These are phyloP conservation scores for Tenebrosternarchus preto DNA, from an alignment of 2,113 vertebrate species.

Conservation along the genomic window DNA sequence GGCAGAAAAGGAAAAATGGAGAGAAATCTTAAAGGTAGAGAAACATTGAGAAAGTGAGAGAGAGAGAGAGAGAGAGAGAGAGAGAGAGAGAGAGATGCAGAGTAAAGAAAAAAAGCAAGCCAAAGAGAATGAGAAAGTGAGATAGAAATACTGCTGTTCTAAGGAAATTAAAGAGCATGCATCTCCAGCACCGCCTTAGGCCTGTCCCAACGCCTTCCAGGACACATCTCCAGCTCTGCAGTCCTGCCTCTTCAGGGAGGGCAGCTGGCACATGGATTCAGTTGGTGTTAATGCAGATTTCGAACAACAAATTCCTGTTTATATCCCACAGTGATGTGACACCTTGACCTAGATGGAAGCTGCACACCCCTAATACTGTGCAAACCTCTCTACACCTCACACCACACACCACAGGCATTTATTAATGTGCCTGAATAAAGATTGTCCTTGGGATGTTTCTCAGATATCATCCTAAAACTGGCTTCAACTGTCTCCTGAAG, in stretches of 20 bases:
- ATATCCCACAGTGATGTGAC: not conserved
- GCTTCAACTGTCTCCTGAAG: slow-evolving; percentile 57
- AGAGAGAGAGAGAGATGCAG: slow-evolving; percentile 11
- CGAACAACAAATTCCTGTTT: not conserved
- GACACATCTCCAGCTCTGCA: not conserved
- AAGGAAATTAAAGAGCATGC: not conserved
- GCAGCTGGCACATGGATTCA: slow-evolving; percentile 7
- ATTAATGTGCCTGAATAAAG: slow-evolving; percentile 9
- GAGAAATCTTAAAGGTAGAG: slow-evolving; percentile 40
- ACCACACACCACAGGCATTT: not conserved
- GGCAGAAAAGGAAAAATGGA: slow-evolving; percentile 49
- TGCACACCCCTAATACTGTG: not conserved
- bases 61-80: not conserved
- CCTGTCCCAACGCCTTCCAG: not conserved
- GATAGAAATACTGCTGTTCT: not conserved
- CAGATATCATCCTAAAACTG: slow-evolving; percentile 12
- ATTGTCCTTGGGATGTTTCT: slow-evolving; percentile 29
- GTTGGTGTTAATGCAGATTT: not conserved
- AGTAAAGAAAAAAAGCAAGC: slow-evolving; percentile 2
- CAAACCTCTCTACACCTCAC: slow-evolving; percentile 1
- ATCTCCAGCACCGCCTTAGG: not conserved
- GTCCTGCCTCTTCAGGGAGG: not conserved
- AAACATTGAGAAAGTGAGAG: slow-evolving; percentile 46
- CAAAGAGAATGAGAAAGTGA: not conserved
- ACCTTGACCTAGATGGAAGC: not conserved